Percentiles rank a stretch among this genome's conserved stretches.
These are phyloP conservation scores for Coenonympha arcania DNA, from an alignment of 2,888 invertebrate genomes.

Conservation along the genomic window DNA sequence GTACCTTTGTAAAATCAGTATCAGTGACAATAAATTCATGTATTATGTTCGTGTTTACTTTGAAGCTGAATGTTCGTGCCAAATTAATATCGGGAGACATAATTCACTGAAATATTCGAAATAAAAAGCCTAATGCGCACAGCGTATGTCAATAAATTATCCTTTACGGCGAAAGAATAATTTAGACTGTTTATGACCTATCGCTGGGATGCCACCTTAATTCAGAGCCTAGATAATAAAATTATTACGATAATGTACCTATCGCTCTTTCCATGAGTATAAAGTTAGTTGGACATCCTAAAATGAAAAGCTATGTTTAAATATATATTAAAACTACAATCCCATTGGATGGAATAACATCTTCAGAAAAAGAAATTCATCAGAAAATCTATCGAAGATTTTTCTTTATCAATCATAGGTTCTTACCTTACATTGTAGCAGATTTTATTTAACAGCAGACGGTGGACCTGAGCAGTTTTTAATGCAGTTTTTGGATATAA, in stretches of 20 bases:
- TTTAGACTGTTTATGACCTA: background rate
- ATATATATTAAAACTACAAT: no score
- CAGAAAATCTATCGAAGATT: no score
- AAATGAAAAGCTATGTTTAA: no score
- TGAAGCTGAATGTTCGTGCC: background rate
- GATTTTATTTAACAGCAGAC: no score
- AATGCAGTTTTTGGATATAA: no score
- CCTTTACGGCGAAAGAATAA: background rate
- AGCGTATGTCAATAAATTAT: background rate
- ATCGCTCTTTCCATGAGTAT: no score
- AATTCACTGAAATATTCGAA: background rate
- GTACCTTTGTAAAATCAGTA: constrained; percentile 7
- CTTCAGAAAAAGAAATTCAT: no score
- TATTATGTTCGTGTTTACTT: background rate
- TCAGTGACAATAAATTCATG: constrained; percentile 6
- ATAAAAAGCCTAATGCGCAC: background rate
- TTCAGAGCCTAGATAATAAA: background rate
- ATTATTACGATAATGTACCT: background rate
- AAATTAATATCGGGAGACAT: background rate
- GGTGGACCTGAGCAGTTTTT: no score
- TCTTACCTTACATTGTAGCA: no score
- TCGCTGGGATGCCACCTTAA: background rate
- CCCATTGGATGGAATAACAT: no score
- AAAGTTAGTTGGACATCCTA: no score
- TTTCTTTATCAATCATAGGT: no score